A percentile compares a stretch with the other conserved stretches of the same genome.
Conservation (phyloP, 1,140 invertebrate genomes). For the Bicyclus anynana region DNA sequence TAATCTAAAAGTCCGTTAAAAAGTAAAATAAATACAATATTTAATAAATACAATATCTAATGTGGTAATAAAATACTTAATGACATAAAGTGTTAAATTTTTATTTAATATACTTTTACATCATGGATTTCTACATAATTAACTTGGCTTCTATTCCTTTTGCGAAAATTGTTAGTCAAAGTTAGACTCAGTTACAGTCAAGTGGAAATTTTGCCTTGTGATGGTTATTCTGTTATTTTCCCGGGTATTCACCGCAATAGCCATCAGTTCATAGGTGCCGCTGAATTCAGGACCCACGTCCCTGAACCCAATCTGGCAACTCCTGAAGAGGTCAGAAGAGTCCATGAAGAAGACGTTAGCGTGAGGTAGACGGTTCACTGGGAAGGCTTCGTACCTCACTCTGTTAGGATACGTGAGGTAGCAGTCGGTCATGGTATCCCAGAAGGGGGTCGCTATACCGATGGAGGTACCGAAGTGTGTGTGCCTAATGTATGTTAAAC, state of each 20-base stretch:
- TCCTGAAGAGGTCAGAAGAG: slow-evolving; percentile 28
- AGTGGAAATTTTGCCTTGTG: slow-evolving; percentile 40
- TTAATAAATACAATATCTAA: too few species aligned
- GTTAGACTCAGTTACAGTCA: slow-evolving; percentile 31
- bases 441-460: slow-evolving; percentile 30
- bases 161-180: slow-evolving; percentile 4
- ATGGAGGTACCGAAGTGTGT: slow-evolving; percentile 28
- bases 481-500: slow-evolving; percentile 33
- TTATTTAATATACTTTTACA: too few species aligned
- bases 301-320: slow-evolving; percentile 37
- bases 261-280: slow-evolving; percentile 46
- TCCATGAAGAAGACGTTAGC: slow-evolving; percentile 25
- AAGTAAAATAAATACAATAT: too few species aligned
- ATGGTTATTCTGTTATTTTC: slow-evolving; percentile 31
- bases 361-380: slow-evolving; percentile 31
- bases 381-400: slow-evolving; percentile 36
- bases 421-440: slow-evolving; percentile 37
- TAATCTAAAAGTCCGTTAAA: too few species aligned
- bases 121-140: too few species aligned
- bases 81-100: too few species aligned
- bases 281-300: slow-evolving; percentile 30
- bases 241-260: slow-evolving; percentile 21
- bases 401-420: slow-evolving; percentile 40
- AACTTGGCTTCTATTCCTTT: too few species aligned
- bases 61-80: too few species aligned